Percentiles rank a stretch among this genome's conserved stretches.
Evolutionary conservation across 2,113 vertebrate genomes (phyloP).

Genomic region (Lepus americanus): DNA sequence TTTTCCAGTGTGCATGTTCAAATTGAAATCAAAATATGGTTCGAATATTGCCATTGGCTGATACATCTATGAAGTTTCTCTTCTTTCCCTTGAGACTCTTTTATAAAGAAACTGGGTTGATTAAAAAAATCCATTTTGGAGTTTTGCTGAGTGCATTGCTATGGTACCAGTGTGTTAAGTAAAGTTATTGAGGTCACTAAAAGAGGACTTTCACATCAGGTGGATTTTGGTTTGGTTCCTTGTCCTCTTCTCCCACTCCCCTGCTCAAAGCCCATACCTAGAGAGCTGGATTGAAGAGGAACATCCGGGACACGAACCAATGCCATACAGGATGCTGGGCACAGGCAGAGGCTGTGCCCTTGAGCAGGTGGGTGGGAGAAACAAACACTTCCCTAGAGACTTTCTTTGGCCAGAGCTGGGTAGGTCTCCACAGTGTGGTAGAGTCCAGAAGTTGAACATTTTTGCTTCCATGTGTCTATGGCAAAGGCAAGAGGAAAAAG

Average conservation of each 20-base stretch:
- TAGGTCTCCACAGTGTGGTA: no score
- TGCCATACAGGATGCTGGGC: no score
- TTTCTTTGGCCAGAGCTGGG: background rate
- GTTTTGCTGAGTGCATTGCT: background rate
- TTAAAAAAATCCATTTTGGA: background rate
- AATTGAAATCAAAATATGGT: background rate
- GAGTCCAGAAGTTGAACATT: background rate
- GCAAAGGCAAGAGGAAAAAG: background rate
- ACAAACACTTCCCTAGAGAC: background rate
- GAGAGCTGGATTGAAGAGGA: no score
- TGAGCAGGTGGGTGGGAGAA: no score
- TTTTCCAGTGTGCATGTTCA: background rate
- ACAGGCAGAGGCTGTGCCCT: background rate
- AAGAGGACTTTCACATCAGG: background rate
- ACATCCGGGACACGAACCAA: no score
- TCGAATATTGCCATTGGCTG: background rate
- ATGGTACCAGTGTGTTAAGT: background rate
- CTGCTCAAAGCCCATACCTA: no score
- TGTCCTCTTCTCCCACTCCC: background rate
- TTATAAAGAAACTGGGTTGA: background rate
- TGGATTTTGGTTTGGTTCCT: background rate
- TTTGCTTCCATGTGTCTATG: background rate
- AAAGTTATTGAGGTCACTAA: background rate
- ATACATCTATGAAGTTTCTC: background rate
- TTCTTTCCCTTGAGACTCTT: background rate